These are phyloP conservation scores for Rissa tridactyla DNA, from an alignment of 2,113 vertebrate genomes.

Conservation along the genomic window DNA sequence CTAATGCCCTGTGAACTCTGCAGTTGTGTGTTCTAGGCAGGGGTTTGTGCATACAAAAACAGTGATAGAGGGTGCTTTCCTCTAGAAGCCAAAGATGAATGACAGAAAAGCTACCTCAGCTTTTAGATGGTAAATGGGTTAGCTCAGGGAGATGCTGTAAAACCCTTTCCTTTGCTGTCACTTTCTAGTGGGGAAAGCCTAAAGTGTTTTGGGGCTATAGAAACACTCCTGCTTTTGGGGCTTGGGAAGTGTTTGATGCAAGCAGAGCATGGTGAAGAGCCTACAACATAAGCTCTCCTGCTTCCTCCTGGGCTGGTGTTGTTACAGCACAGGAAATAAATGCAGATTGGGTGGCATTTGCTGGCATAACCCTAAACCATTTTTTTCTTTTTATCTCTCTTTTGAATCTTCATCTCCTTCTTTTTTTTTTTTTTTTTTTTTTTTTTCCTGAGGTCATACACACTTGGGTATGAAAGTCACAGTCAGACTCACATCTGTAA, in stretches of 20 bases:
- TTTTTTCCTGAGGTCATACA: neutral
- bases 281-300: neutral
- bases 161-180: neutral
- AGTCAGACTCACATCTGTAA: neutral
- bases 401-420: neutral
- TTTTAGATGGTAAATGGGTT: neutral
- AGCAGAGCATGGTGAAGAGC: neutral
- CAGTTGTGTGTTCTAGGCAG: neutral
- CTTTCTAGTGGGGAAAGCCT: neutral
- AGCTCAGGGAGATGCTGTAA: neutral
- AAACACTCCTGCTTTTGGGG: neutral
- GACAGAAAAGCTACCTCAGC: neutral
- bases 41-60: neutral
- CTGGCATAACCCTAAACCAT: neutral
- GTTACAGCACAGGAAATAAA: neutral
- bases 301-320: neutral
- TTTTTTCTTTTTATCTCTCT: neutral
- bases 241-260: neutral
- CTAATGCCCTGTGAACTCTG: neutral
- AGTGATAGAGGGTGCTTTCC: neutral
- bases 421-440: neutral
- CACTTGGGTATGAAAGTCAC: neutral
- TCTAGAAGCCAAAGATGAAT: neutral
- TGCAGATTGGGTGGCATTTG: neutral
- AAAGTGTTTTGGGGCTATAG: neutral